These are phyloP conservation scores for Garrulus glandarius DNA, from an alignment of 2,797 vertebrate genomes.

Conservation along the genomic window DNA sequence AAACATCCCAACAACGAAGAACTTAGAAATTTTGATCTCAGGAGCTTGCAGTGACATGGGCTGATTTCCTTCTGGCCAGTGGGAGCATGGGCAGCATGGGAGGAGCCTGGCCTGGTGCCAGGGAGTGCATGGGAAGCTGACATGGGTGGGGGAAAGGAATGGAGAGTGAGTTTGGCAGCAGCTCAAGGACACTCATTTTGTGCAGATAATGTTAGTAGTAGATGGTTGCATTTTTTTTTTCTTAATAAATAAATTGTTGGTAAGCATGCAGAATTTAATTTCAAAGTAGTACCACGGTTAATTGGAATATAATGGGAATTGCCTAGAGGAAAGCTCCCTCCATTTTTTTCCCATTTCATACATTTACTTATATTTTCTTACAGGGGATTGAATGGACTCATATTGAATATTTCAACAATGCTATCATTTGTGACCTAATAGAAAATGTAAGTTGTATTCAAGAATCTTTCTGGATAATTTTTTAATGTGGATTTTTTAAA, in stretches of 20 bases:
- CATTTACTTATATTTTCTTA: conserved; percentile 49
- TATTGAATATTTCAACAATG: conserved; percentile 98
- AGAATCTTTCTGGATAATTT: background rate
- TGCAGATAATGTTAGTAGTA: background rate
- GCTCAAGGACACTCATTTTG: conserved; percentile 42
- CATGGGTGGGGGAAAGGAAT: conserved; percentile 72
- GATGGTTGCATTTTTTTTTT: background rate
- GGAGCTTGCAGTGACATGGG: conserved; percentile 51
- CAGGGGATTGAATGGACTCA: conserved; percentile 98
- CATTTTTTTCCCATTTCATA: background rate
- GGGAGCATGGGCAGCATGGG: conserved; percentile 75
- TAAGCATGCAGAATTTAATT: background rate
- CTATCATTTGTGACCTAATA: conserved; percentile 96
- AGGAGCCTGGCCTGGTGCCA: conserved; percentile 82
- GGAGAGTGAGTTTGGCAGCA: conserved; percentile 38
- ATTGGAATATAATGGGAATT: background rate
- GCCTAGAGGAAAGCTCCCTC: background rate
- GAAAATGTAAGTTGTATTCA: conserved; percentile 90
- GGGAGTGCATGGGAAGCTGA: conserved; percentile 94
- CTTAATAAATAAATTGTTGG: background rate
- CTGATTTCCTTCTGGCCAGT: conserved; percentile 50
- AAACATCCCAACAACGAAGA: background rate
- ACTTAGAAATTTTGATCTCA: background rate
- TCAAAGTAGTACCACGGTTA: background rate
- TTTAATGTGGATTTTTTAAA: background rate